phyloP scores from a whole-genome alignment of 2,113 vertebrate genomes.

The Ranitomeya variabilis region DNA sequence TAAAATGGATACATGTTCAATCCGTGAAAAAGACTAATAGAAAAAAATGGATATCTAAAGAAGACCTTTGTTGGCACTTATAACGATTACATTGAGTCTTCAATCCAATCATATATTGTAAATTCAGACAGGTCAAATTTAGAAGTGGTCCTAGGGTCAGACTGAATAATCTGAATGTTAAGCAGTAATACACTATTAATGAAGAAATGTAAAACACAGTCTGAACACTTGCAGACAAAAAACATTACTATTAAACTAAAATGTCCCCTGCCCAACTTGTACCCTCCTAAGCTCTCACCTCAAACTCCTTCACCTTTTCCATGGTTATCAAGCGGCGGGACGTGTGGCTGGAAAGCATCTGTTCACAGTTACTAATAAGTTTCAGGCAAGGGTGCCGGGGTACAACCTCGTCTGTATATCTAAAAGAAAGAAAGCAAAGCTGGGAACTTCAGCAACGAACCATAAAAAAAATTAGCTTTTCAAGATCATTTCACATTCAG shows the following conservation, averaged over 20 bases:
- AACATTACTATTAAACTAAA: background rate
- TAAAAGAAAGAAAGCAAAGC: constrained; percentile 70
- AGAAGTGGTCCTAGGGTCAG: too few species aligned
- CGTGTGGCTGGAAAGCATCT: constrained; percentile 93
- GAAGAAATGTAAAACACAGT: background rate
- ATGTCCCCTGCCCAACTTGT: background rate
- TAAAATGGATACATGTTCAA: too few species aligned
- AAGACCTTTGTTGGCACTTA: background rate
- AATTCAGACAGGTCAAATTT: background rate
- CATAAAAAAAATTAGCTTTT: constrained; percentile 9
- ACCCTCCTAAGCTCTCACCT: constrained; percentile 73
- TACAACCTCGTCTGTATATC: constrained; percentile 89
- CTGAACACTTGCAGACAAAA: background rate
- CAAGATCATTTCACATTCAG: constrained; percentile 38
- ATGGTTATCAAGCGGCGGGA: constrained; percentile 92
- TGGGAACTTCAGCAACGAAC: constrained; percentile 46
- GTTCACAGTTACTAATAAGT: constrained; percentile 94
- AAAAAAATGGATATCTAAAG: too few species aligned
- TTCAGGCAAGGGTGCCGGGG: constrained; percentile 89
- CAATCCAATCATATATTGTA: background rate
- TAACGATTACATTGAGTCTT: background rate
- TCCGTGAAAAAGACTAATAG: too few species aligned
- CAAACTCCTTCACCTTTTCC: constrained; percentile 93
- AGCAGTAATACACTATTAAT: background rate
- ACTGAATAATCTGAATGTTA: background rate